Percentiles rank a stretch among this genome's conserved stretches.
phyloP scores from a whole-genome alignment of 2,888 invertebrate genomes.

The Drosophila mimica region DNA sequence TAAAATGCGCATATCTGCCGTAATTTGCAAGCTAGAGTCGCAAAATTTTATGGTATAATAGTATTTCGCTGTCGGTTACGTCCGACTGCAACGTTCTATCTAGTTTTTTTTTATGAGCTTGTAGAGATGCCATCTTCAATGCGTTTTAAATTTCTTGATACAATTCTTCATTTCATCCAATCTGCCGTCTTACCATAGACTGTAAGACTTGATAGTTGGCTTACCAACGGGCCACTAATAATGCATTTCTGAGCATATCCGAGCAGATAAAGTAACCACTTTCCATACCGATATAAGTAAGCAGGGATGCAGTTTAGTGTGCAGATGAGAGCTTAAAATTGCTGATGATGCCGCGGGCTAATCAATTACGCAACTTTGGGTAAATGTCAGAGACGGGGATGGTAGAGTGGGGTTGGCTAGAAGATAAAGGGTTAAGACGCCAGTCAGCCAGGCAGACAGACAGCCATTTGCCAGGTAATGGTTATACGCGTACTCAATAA shows the following conservation, averaged over 20 bases:
- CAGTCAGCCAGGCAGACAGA: neutral
- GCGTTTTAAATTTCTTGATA: neutral
- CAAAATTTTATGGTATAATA: too few species aligned
- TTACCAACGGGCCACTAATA: neutral
- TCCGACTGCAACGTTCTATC: too few species aligned
- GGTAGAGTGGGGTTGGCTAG: neutral
- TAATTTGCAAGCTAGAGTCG: too few species aligned
- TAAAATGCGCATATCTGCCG: too few species aligned
- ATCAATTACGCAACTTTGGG: conserved; percentile 65
- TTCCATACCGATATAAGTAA: too few species aligned
- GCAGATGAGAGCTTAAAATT: conserved; percentile 5
- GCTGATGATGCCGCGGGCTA: conserved; percentile 43
- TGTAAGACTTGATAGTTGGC: too few species aligned
- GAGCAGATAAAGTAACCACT: too few species aligned
- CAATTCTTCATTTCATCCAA: neutral
- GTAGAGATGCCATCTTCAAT: neutral
- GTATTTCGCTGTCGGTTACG: too few species aligned
- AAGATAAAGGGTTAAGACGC: conserved; percentile 16
- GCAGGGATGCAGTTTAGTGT: neutral
- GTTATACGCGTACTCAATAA: conserved; percentile 47
- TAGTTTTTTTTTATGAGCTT: neutral
- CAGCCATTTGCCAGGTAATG: conserved; percentile 24
- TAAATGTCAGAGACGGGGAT: conserved; percentile 18
- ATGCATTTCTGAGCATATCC: neutral
- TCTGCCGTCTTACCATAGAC: too few species aligned